Base-by-base conservation (phyloP, 2,113 vertebrate genomes). In the Siniperca chuatsi region DNA sequence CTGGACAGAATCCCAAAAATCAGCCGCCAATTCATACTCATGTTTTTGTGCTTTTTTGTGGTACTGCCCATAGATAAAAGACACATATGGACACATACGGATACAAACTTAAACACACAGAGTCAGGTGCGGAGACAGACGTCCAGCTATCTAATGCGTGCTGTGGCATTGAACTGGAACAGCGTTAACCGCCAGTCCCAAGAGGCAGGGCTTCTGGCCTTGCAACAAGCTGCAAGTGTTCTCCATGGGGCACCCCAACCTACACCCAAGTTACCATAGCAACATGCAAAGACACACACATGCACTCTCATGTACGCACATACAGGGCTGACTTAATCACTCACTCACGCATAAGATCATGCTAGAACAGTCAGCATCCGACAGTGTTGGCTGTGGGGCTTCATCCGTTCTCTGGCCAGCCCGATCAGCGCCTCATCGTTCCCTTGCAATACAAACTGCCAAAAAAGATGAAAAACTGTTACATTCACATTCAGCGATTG, bases 201-300 rank as follows among this genome's bases (percentile, higher is more conserved):
- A 25, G 89, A 89, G 83, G 48, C 78, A 44, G 54, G 67, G 67
- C 77, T 79, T 84, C 74, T 84, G 78, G 82, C 78, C 83, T 82
- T 69, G 62, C 33, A 79, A 74, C 46, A 3, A 82, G 65, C 86
- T 60, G 81, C 57, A 52, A 91, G 88, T 72, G 67, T 74, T 90
- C 88, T 91, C 86, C 50, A 18, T 61, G 77, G 91, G 88, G 77
- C 65, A 83, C 73, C 85, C 73, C 61, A 87, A 79, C 89, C 90
- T 89, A 84, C 76, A 84, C 89, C 82, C 66, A 75, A 23, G 87
- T 93, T 83, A 87, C 93, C 88, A 90, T 92, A 65, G 91, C 92
- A 92, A 93, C 89, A 40, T 65, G 58, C 54, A 77, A 72, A 84
- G 42, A 87, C 75, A 74, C 79, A 76, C 66, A 85, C 61, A 71